phyloP scores from a whole-genome alignment of 1,140 invertebrate genomes.

The Bombus confusus region DNA sequence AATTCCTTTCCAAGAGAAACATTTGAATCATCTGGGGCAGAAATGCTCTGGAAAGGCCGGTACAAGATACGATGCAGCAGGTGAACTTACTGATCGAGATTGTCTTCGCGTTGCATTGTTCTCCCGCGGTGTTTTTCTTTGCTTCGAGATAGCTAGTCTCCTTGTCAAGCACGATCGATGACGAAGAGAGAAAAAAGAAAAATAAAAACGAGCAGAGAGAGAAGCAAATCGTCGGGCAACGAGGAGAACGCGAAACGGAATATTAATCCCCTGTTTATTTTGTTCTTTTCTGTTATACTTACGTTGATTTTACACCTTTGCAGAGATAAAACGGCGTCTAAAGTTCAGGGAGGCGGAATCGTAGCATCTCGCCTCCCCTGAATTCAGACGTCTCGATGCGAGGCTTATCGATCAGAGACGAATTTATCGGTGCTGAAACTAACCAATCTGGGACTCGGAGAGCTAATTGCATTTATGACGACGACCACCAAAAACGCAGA shows the following conservation, averaged over 20 bases:
- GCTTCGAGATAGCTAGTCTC: neutral
- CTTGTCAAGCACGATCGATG: slow-evolving; percentile 18
- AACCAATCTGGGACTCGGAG: slow-evolving; percentile 49
- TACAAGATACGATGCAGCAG: neutral
- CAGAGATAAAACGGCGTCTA: slow-evolving; percentile 64
- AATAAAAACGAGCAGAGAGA: neutral
- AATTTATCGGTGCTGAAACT: slow-evolving; percentile 55
- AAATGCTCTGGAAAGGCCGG: neutral
- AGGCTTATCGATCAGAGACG: slow-evolving; percentile 55
- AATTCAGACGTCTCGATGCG: slow-evolving; percentile 52
- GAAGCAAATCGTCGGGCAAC: neutral
- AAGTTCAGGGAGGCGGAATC: slow-evolving; percentile 58
- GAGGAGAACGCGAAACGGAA: slow-evolving; percentile 16
- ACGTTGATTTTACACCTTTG: slow-evolving; percentile 65
- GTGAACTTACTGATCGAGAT: neutral
- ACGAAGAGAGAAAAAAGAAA: neutral
- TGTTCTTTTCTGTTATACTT: slow-evolving; percentile 36
- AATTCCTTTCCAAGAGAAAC: too few relatives aligned
- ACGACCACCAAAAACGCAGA: slow-evolving; percentile 44
- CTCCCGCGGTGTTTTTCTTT: neutral
- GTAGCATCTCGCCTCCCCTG: slow-evolving; percentile 55
- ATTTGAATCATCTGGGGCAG: too few relatives aligned
- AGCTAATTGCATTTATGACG: slow-evolving; percentile 52
- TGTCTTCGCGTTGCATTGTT: neutral
- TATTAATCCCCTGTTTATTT: neutral